Base-by-base conservation (phyloP, 2,797 vertebrate species). In the Coregonus suidteri region DNA sequence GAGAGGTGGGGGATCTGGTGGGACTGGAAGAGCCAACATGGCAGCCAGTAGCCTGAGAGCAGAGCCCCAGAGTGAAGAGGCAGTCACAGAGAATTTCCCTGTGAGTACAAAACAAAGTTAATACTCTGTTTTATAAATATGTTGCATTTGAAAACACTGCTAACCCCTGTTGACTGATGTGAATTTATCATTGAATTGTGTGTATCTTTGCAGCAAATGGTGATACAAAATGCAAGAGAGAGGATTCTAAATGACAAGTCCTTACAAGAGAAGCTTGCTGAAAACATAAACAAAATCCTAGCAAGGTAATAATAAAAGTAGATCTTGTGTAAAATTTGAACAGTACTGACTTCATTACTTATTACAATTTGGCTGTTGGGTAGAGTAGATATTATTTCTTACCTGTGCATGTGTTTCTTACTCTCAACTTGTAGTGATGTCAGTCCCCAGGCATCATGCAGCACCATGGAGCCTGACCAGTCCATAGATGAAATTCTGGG, bases 231-330 rank as follows among this genome's bases (percentile, higher is more conserved):
- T 91, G 98, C 98, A 77, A 94, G 98, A 82, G 97, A 99, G 89
- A 99, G 96, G 92, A 99, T 99, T 85, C 80, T 99, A 84, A 97
- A 95, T 75, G 97, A 98, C 92, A 93, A 96, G 81, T 97, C 95
- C 18, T 93, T 99, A 84, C 97, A 99, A 89, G 98, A 99, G 91
- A 99, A 99, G 79, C 95, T 99, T 18, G 98, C 98, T 85, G 97
- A 99, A 93, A 99, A 99, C 87, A 99, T 99, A 82, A 99, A 99
- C 92, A 99, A 98, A 93, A 97, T 99, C 89, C 93, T 99, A 73
- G 94, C 94, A 76, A 98, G 96, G 98, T 99, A 94, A 94, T 66
- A 69, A 1, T 34, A 69, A 20, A 34, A 6, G 6, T 3, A 13
- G 52, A 71, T 20, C 6, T 66, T 13, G 41, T 35, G 1, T n/a